Evolutionary conservation across 1,140 invertebrate genomes (phyloP).

Genomic region (Brachionus koreanus): DNA sequence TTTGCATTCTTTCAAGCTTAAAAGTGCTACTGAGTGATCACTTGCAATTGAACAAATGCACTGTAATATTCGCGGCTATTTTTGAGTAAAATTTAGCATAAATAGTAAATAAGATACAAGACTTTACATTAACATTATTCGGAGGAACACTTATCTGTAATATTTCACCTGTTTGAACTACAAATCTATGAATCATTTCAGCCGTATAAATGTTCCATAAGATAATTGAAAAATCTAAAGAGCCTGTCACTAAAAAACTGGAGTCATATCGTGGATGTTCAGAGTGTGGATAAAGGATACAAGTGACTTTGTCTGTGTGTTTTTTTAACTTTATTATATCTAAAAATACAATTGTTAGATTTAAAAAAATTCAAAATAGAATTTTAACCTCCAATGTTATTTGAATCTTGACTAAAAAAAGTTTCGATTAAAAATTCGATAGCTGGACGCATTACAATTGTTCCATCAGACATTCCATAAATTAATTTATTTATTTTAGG

Average conservation of each 20-base stretch:
- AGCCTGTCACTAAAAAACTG: slow-evolving; percentile 83
- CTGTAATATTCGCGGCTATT: slow-evolving; percentile 80
- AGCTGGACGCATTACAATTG: slow-evolving; percentile 91
- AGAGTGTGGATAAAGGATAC: slow-evolving; percentile 87
- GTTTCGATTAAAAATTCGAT: slow-evolving; percentile 88
- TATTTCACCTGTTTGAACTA: slow-evolving; percentile 81
- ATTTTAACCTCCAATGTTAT: slow-evolving; percentile 10
- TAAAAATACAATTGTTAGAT: slow-evolving; percentile 69
- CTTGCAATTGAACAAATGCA: slow-evolving; percentile 93
- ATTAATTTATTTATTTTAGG: slow-evolving; percentile 85
- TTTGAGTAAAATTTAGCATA: slow-evolving; percentile 24
- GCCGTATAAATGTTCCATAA: slow-evolving; percentile 93
- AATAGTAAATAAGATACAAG: not conserved
- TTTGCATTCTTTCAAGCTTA: slow-evolving; percentile 87
- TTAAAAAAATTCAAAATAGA: slow-evolving; percentile 47
- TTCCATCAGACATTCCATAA: slow-evolving; percentile 88
- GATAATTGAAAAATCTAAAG: slow-evolving; percentile 93
- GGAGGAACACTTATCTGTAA: slow-evolving; percentile 86
- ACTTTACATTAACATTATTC: slow-evolving; percentile 74
- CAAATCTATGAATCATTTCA: slow-evolving; percentile 83
- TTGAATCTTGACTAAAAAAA: slow-evolving; percentile 64
- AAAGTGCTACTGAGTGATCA: slow-evolving; percentile 89
- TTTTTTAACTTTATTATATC: slow-evolving; percentile 65
- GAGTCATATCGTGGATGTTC: slow-evolving; percentile 87
- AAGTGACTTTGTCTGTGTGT: slow-evolving; percentile 88